phyloP scores from a whole-genome alignment of 1,140 invertebrate species.

The Acyrthosiphon pisum region DNA sequence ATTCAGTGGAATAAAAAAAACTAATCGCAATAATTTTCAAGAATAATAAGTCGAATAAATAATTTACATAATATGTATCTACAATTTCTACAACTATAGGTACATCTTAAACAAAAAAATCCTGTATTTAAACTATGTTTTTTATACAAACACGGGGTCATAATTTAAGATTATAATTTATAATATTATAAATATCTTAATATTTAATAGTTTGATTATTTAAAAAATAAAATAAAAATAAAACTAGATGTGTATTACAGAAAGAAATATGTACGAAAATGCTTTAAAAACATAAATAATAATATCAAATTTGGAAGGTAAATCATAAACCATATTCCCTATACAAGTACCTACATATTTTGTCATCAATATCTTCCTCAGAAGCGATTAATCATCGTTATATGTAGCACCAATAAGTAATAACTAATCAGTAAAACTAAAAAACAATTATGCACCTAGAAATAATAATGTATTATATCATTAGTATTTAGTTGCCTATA shows the following conservation, averaged over 20 bases:
- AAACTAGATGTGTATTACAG: background rate
- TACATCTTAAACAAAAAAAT: background rate
- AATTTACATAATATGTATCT: background rate
- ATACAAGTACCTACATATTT: background rate
- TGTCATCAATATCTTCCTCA: background rate
- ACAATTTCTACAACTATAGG: background rate
- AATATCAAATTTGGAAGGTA: background rate
- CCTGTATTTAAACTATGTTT: background rate
- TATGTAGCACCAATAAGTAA: no score
- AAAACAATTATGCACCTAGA: no score
- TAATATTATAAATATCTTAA: background rate
- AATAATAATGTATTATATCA: no score
- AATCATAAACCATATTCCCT: background rate
- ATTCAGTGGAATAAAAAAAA: background rate
- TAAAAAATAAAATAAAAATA: background rate
- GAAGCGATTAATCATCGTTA: no score
- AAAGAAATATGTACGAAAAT: background rate
- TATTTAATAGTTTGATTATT: background rate
- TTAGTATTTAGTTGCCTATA: no score
- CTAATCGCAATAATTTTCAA: background rate
- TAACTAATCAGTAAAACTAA: no score
- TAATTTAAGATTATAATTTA: background rate
- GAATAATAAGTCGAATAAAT: background rate
- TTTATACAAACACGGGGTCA: background rate
- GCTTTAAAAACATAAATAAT: background rate